Evolutionary conservation across 1,140 invertebrate genomes (phyloP), one percentile per base, ranked within the genome.

Genomic region (Lepidurus apus): DNA sequence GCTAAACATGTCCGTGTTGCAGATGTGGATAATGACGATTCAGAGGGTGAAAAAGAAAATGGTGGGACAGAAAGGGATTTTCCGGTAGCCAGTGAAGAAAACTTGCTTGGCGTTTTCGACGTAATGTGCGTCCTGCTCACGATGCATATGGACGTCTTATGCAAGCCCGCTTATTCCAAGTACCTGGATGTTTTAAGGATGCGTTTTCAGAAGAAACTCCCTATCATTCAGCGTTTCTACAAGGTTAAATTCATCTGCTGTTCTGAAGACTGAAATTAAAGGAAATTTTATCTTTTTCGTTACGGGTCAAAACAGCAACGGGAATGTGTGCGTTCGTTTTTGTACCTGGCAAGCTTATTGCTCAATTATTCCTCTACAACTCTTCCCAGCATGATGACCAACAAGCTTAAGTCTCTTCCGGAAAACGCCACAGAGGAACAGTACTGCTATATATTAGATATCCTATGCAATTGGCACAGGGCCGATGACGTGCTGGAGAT

Each of bases 401-500:
- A 24, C 53, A 45, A 77, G 42, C 24, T 77, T 6, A 77, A 65
- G 53, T 77, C 76, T 7, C 76, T 77, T 26, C 45, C 44, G 4
- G 76, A 77, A 17, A 11, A 77, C 21, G 76, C 76, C 6, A 43
- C 76, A 4, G 11, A 17, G 42, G 65, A 77, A 26, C 43, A 77
- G 8, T 77, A 53, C 42, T 26, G 76, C 10, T 42, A 77, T 77
- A 42, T 77, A 42, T 42, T 77, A 47, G 76, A 77, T 45, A 26
- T 53, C 2, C 45, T 77, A 45, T 77, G 76, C 44, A 77, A 47
- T 77, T 77, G 76, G 76, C 44, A 65, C 1, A 43, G 76, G 11
- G 76, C 44, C n/a, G 76, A 77, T n/a, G 43, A 77, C 65, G 45
- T 77, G 53, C 42, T 77, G 21, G 76, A 77, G 42, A 26, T 77